Percentiles rank a stretch among this genome's conserved stretches.
phyloP scores from a whole-genome alignment of 2,888 invertebrate genomes.

The Brassicogethes aeneus region DNA sequence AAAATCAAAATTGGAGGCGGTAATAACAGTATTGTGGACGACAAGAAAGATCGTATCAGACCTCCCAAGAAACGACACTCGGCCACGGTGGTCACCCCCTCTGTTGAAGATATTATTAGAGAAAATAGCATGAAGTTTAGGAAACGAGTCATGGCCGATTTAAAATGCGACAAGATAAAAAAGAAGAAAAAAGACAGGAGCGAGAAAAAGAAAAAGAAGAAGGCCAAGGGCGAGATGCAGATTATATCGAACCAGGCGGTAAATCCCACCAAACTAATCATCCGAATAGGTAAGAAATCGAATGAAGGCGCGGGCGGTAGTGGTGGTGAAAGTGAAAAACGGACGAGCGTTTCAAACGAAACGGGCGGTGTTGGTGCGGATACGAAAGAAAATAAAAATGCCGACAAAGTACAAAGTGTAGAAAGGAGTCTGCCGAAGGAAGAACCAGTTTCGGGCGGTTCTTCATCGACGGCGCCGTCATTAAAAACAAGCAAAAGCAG shows the following conservation, averaged over 20 bases:
- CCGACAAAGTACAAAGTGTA: not conserved
- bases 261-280: constrained; percentile 64
- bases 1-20: constrained; percentile 63
- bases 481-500: constrained; percentile 35
- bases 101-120: constrained; percentile 70
- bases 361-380: constrained; percentile 17
- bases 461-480: constrained; percentile 30
- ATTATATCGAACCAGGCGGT: constrained; percentile 47
- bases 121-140: constrained; percentile 86
- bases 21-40: constrained; percentile 46
- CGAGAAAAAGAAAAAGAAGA: constrained; percentile 46
- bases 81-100: constrained; percentile 51
- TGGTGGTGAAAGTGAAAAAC: constrained; percentile 20
- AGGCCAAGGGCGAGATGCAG: constrained; percentile 44
- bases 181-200: constrained; percentile 42
- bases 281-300: constrained; percentile 53
- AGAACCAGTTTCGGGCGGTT: constrained; percentile 10
- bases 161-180: constrained; percentile 58
- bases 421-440: constrained; percentile 6
- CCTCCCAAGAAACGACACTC: constrained; percentile 75
- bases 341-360: constrained; percentile 27
- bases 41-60: constrained; percentile 46
- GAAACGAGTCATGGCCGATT: constrained; percentile 75
- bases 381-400: not conserved
- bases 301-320: constrained; percentile 6